Evolutionary conservation across 2,113 vertebrate species (phyloP), one percentile per base, ranked within the genome.

Genomic region (Aspidoscelis tigris): DNA sequence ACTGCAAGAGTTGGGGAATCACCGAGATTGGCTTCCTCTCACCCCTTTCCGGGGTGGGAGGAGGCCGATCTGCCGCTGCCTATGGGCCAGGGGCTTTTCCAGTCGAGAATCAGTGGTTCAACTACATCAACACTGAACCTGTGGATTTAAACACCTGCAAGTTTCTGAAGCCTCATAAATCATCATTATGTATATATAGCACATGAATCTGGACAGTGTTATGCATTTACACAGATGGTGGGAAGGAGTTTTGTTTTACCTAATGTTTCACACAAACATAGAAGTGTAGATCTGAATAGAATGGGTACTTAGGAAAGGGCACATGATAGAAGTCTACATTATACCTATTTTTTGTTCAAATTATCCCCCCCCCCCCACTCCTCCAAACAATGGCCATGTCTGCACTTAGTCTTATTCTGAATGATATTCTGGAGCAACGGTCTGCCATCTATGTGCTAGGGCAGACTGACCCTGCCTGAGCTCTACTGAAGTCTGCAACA

Each of bases 111-210:
- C 47, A 58, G 26, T 55, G 21, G 50, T 7, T 61, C 2, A 24
- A 43, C 41, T 73, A 41, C 61, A 26, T 24, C 22, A 76, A 76
- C 84, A 76, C 43, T 68, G 0, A 43, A 74, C 2, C 1, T 0
- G 1, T 76, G 66, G 26, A n/a, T 76, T 75, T 73, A 77, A 70
- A 78, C 22, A 64, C 39, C 66, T 5, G 7, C 24, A 84, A 71
- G 39, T 39, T 0, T 0, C 0, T 11, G 3, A 76, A 41, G 11
- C 8, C 14, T 84, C 39, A 73, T 70, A 21, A 66, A 14, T 80
- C 82, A 53, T 33, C 33, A 43, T 20, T 0, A 0, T 50, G 66
- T 55, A 2, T 7, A 84, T 16, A 21, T 26, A 0, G 0, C 2
- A 70, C 4, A 44, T 73, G 20, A 73, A 83, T 21, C 7, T 78